Conservation (phyloP, 2,113 vertebrate species). For the Nycticorax nycticorax region DNA sequence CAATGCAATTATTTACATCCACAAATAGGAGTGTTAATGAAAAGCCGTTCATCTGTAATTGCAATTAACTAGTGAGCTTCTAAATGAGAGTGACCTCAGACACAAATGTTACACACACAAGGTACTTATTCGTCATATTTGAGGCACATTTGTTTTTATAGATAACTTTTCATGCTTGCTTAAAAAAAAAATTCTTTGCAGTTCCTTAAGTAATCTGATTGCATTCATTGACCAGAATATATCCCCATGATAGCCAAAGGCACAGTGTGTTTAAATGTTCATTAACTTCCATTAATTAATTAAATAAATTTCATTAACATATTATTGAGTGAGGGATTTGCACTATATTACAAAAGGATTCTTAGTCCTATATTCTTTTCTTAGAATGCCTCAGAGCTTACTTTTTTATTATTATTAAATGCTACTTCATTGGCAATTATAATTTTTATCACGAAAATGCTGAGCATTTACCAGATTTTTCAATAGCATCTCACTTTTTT, state of each 20-base stretch:
- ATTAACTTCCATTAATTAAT: constrained; percentile 23
- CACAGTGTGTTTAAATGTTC: not conserved
- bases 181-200: not conserved
- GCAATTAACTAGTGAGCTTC: not conserved
- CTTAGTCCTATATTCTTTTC: not conserved
- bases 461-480: not conserved
- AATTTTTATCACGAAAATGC: constrained; percentile 7
- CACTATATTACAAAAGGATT: not conserved
- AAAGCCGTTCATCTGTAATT: not conserved
- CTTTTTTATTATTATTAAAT: not conserved
- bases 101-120: not conserved
- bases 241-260: not conserved
- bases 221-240: not conserved
- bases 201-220: not conserved
- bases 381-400: not conserved
- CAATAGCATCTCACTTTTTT: not conserved
- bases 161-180: not conserved
- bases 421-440: not conserved
- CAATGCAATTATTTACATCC: not conserved
- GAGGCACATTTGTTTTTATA: not conserved
- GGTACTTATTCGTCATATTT: not conserved
- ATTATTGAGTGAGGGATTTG: not conserved
- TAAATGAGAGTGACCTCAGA: not conserved
- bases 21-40: not conserved
- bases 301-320: not conserved